A percentile compares a stretch with the other conserved stretches of the same genome.
Evolutionary conservation across 2,888 invertebrate species (phyloP).

Genomic region (Cistogaster globosa): DNA sequence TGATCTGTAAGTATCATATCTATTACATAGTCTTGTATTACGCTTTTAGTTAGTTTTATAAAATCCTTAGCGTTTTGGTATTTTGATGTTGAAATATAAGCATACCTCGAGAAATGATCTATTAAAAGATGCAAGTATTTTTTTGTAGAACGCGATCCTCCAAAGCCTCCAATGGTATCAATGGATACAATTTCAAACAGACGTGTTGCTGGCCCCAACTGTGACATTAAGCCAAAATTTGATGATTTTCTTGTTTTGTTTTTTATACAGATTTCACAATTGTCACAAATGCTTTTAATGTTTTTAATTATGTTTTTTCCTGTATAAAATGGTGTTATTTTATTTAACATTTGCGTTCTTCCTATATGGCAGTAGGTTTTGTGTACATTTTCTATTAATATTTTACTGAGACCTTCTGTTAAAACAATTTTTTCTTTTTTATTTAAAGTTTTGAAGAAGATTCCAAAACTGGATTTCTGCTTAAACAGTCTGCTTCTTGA

Average conservation of each 20-base stretch:
- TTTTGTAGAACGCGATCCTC: conserved; percentile 76
- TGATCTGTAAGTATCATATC: conserved; percentile 60
- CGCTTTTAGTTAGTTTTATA: conserved; percentile 73
- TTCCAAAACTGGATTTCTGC: conserved; percentile 64
- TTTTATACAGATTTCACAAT: conserved; percentile 65
- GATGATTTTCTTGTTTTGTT: conserved; percentile 63
- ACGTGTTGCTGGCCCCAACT: conserved; percentile 67
- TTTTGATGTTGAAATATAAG: conserved; percentile 70
- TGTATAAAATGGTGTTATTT: conserved; percentile 64
- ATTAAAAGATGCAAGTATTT: conserved; percentile 77
- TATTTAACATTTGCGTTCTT: conserved; percentile 64
- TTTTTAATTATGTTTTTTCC: conserved; percentile 57
- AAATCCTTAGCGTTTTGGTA: conserved; percentile 69
- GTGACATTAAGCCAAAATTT: conserved; percentile 64
- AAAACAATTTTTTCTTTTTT: conserved; percentile 59
- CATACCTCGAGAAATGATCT: conserved; percentile 77
- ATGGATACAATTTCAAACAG: conserved; percentile 77
- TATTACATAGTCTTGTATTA: conserved; percentile 58
- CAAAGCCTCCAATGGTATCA: conserved; percentile 77
- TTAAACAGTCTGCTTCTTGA: conserved; percentile 62
- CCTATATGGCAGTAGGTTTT: conserved; percentile 66
- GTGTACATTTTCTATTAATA: conserved; percentile 62
- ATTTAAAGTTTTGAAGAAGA: conserved; percentile 36
- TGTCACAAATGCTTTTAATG: conserved; percentile 56
- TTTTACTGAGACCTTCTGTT: conserved; percentile 59